phyloP scores from a whole-genome alignment of 2,888 invertebrate genomes.

The Steinernema scapterisci region DNA sequence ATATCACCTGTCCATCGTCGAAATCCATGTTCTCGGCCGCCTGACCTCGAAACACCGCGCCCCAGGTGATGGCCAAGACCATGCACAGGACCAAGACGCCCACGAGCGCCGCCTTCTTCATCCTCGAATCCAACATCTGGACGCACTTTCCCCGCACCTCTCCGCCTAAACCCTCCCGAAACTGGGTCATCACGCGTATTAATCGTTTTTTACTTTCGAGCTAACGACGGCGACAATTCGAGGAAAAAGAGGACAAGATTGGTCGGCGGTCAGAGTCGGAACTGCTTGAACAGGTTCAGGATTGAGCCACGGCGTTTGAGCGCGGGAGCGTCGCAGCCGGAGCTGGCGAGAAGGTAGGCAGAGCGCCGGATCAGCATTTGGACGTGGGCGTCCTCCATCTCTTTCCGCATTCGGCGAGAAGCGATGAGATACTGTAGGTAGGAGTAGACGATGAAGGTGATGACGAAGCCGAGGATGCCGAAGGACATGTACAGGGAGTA shows the following conservation, averaged over 20 bases:
- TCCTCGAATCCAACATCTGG: neutral
- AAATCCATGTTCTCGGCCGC: neutral
- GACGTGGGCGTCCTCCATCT: neutral
- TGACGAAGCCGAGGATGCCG: conserved; percentile 22
- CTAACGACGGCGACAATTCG: conserved; percentile 12
- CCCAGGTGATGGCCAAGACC: neutral
- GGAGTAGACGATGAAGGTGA: conserved; percentile 26
- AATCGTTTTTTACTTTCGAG: conserved; percentile 14
- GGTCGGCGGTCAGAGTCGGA: neutral
- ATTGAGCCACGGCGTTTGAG: conserved; percentile 28
- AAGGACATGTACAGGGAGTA: conserved; percentile 27
- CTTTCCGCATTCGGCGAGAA: neutral
- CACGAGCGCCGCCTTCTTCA: conserved; percentile 4
- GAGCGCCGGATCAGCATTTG: conserved; percentile 7
- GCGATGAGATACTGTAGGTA: conserved; percentile 18
- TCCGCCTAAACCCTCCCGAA: neutral
- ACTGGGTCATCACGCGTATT: conserved; percentile 8
- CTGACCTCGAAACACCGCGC: neutral
- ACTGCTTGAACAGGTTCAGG: conserved; percentile 23
- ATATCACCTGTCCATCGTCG: neutral
- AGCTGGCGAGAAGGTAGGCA: conserved; percentile 7
- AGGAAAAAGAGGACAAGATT: no score
- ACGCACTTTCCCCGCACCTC: neutral
- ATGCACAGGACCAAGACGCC: neutral
- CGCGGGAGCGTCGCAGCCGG: conserved; percentile 26